Evolutionary conservation across 2,888 invertebrate genomes (phyloP), one percentile per base, ranked within the genome.

Genomic region (Chironomus tentans): DNA sequence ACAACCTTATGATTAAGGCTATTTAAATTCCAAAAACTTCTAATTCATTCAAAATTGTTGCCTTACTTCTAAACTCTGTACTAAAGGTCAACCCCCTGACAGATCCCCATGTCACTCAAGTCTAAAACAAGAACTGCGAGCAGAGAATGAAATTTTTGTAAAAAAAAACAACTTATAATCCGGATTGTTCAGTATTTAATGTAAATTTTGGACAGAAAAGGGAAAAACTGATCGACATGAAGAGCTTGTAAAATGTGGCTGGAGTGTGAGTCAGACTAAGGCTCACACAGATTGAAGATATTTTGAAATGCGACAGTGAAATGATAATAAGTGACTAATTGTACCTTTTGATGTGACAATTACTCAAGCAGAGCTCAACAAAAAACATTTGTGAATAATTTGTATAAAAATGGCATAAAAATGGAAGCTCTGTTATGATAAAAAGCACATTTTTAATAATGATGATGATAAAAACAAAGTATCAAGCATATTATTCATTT

Each of bases 301-400:
- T n/a, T 56, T 15, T 56, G 56, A 56, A 24, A 65, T 70, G 50
- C 47, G 72, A 50, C 61, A 72, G 72, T 72, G 72, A 72, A 62
- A 50, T 28, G 71, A 71, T 71, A 71, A 72, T 72, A 72, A 72
- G 38, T 50, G 65, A 72, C 50, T 72, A 72, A 72, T 72, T 72
- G 72, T 72, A 72, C 72, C 72, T 72, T 72, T 72, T 50, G 46
- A 62, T 72, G 72, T 62, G 72, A 50, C 62, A 72, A 50, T 72
- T 62, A 50, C n/a, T 68, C 7, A 56, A 18, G 56, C 56, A 56
- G 56, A 56, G 56, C 56, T n/a, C 15, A 56, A 18, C 56, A 15
- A 15, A 56, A 56, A 56, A 15, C n/a, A 56, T 7, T 56, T 56
- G n/a, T 56, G n/a, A 15, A 18, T 18, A 56, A 56, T 56, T 56